Base-by-base conservation (phyloP, 2,888 invertebrate species). In the Dexiosoma caninum region DNA sequence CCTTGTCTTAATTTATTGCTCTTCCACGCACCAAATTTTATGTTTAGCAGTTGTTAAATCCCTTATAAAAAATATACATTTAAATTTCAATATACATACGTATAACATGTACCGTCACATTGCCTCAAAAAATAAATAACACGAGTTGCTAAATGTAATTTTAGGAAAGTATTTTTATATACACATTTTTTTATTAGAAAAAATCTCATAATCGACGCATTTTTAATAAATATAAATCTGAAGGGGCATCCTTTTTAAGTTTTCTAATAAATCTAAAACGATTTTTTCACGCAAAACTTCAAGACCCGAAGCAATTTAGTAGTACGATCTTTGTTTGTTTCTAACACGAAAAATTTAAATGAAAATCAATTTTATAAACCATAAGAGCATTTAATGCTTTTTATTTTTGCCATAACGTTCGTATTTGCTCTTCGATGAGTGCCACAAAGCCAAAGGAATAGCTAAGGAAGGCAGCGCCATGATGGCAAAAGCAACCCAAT, bases 401-500 rank as follows among this genome's bases (percentile, higher is more conserved):
- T 95, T 95, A 64, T 92, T 91, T 89, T 94, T 95, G 67, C 93
- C 91, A 37, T 95, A 91, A 86, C 94, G 94, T 88, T 97, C 97
- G 87, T 98, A 98, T 92, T 97, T 98, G 89, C 94, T 95, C 91
- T 98, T 98, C 87, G 98, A 98, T 27, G 95, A 95, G 91, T 94
- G 97, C 98, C 98, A 99, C 82, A 99, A 92, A 37, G 95, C 94
- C 90, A 97, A 96, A 75, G 98, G 98, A 89, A 99, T 97, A 49
- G 95, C 96, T 53, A 99, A 92, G 2, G 98, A 97, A 5, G 98
- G 98, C 82, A 98, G 92, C 27, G 98, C 96, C 97, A 99, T 98
- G 71, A 99, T 94, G 37, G 97, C 97, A 88, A 99, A 99, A 27
- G 98, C 97, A 69, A 95, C 92, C 99, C 99, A 99, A 91, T 98